Evolutionary conservation across 2,888 invertebrate species (phyloP), one percentile per base, ranked within the genome.

Genomic region (Atrina japonica): DNA sequence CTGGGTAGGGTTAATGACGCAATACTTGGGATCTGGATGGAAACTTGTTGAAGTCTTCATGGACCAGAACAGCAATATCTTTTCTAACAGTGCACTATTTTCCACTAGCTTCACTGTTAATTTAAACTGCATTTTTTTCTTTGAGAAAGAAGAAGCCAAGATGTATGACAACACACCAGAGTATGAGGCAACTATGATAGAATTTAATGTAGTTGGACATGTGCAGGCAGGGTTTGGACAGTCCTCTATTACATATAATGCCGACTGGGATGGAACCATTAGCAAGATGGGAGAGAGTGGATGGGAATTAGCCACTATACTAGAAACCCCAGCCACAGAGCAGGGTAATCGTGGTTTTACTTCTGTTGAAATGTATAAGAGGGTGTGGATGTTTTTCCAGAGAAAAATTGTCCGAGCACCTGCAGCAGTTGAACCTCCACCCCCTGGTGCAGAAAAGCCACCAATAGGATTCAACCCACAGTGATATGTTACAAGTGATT

Each of bases 11-110:
- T 75, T 85, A 30, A 75, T 88, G 61, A 78, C 73, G 47, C 71
- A 80, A 14, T 82, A 85, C 64, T 73, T 88, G 18, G 75, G 81
- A 40, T 75, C 81, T n/a, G 88, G 88, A 18, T 88, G 86, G 86
- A 83, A 83, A 52, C 80, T 88, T 27, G 83, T 88, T 0, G 88
- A 88, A 63, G 83, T 88, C 25, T 88, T 88, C 71, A 77, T 86
- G 45, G 88, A 71, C 29, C 66, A 60, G 49, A 50, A 52, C 25
- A 52, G 49, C 23, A 52, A 53, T 21, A 30, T 45, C 23, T 66
- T 59, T n/a, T 9, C 55, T 1, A 50, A 61, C 41, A 69, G 16
- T 16, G 47, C 50, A 3, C 72, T 73, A 1, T 69, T 77, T 9
- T 55, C 74, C 6, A 59, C 76, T 1, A 70, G 71, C 23, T 27